A percentile compares a stretch with the other conserved stretches of the same genome.
Conservation (phyloP, 2,797 vertebrate species). For the Myoxocephalus aenaeus region DNA sequence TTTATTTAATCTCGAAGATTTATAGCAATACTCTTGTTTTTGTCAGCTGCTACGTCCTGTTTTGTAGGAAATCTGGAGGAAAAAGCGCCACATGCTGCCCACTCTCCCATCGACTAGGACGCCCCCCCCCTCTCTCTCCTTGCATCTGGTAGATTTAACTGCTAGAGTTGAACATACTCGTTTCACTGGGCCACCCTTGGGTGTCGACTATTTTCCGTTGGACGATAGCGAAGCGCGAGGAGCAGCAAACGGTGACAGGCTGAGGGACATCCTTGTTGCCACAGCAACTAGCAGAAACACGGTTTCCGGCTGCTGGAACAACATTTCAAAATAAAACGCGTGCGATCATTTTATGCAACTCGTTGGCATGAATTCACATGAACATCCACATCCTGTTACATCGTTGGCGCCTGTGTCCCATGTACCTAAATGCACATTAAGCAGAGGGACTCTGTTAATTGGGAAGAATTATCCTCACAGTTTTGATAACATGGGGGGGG, state of each 20-base stretch:
- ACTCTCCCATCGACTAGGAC: no score
- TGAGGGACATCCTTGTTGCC: constrained; percentile 75
- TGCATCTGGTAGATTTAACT: constrained; percentile 27
- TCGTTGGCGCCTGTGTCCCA: background rate
- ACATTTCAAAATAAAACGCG: constrained; percentile 71
- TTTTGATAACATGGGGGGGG: no score
- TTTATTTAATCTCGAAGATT: no score
- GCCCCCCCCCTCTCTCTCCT: background rate
- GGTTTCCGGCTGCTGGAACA: constrained; percentile 50
- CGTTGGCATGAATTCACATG: background rate
- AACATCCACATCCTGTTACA: background rate
- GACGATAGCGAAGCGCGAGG: constrained; percentile 55
- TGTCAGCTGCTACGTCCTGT: constrained; percentile 31
- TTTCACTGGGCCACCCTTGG: background rate
- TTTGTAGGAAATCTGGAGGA: constrained; percentile 27
- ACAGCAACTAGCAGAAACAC: constrained; percentile 67
- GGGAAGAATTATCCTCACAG: background rate
- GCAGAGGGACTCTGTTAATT: background rate
- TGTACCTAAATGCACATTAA: background rate
- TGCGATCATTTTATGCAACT: no score
- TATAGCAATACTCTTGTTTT: background rate
- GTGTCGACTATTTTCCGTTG: constrained; percentile 27
- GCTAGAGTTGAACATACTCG: background rate
- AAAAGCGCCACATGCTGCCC: constrained; percentile 55
- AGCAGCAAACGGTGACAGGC: constrained; percentile 66